phyloP scores from a whole-genome alignment of 1,140 invertebrate genomes.

The Lineus longissimus region DNA sequence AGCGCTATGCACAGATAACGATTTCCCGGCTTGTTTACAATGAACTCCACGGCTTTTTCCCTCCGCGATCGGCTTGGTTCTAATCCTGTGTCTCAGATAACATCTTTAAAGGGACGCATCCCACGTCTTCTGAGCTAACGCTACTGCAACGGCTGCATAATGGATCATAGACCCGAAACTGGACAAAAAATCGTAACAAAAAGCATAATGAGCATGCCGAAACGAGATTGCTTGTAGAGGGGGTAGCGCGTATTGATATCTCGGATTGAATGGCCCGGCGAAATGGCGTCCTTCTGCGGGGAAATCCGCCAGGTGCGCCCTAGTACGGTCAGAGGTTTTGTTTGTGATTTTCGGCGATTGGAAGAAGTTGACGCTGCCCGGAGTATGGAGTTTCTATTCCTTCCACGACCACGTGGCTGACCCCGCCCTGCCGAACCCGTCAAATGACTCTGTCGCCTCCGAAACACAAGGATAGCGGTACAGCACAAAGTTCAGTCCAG shows the following conservation, averaged over 20 bases:
- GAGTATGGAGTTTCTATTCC: too few relatives aligned
- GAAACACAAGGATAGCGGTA: too few relatives aligned
- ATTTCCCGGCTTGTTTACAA: background rate
- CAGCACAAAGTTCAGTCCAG: too few relatives aligned
- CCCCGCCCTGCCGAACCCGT: too few relatives aligned
- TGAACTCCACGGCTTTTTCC: background rate
- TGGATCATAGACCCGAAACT: background rate
- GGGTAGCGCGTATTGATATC: constrained; percentile 1
- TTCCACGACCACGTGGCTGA: too few relatives aligned
- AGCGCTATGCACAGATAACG: background rate
- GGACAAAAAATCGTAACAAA: constrained; percentile 5
- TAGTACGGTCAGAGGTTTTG: too few relatives aligned
- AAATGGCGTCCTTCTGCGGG: background rate
- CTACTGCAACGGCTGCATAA: background rate
- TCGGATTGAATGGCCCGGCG: background rate
- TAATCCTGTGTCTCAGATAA: background rate
- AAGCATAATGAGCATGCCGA: constrained; percentile 7
- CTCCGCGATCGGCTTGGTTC: background rate
- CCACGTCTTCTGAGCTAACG: background rate
- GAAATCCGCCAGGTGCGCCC: background rate
- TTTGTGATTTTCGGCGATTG: too few relatives aligned
- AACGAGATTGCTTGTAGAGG: constrained; percentile 4
- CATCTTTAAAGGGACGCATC: background rate
- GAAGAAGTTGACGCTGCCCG: too few relatives aligned
- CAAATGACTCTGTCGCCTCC: too few relatives aligned